Evolutionary conservation across 2,888 invertebrate species (phyloP), one percentile per base, ranked within the genome.

Genomic region (Empis stercorea): DNA sequence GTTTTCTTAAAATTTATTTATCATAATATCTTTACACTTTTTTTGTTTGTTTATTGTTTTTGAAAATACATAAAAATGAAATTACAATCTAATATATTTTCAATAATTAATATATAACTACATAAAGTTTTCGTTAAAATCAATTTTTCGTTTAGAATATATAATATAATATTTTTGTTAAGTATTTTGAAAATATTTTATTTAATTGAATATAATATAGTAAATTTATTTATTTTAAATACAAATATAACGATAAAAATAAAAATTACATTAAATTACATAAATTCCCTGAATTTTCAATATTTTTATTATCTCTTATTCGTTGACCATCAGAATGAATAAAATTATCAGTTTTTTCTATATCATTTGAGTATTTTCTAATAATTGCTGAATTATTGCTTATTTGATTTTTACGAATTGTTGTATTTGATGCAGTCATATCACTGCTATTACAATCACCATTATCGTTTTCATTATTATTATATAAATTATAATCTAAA

Each of bases 281-380:
- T 27, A 40, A 40, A 17, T 27, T 40, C 9, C 27, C 40, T 7
- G 40, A 34, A 34, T 34, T 34, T n/a, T 40, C 40, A n/a, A 4
- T 14, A 40, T n/a, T 14, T 23, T 40, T 27, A 27, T 40, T 40
- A 23, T 23, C 14, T 14, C 14, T 11, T 40, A 40, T 23, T 40
- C 38, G 38, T 38, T 38, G 38, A 13, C 16, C 13, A 38, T 38
- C 38, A 3, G 16, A n/a, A 9, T 15, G 10, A 38, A 38, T 38
- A 36, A 14, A 14, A 38, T 38, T 38, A 38, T 38, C 38, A 17
- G 13, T 40, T n/a, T 27, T 27, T n/a, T 23, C 11, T 23, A n/a
- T 40, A 40, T 23, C 23, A 40, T 14, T 27, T 23, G 40, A 40
- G 40, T 40, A 40, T 40, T 40, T 38, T 38, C 38, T 38, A 38